phyloP scores from a whole-genome alignment of 2,888 invertebrate species.

The Andrena trimmerana region DNA sequence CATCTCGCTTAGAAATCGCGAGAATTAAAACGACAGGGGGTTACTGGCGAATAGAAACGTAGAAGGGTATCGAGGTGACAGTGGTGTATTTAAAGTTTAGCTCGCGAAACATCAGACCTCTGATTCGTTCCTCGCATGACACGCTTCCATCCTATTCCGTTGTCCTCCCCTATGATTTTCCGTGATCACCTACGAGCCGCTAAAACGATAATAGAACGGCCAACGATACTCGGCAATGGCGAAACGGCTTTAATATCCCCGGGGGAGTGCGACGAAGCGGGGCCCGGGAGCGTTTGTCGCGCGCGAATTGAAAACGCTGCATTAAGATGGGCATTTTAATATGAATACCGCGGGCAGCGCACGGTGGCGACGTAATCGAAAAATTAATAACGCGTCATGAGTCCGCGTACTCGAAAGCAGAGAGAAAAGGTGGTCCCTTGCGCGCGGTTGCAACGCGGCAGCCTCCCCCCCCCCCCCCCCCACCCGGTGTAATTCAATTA shows the following conservation, averaged over 20 bases:
- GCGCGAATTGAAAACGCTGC: conserved; percentile 32
- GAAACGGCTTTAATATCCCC: conserved; percentile 16
- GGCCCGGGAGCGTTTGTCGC: not conserved
- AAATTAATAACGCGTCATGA: conserved; percentile 47
- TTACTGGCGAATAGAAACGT: not conserved
- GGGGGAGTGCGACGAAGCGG: conserved; percentile 22
- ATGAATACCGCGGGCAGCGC: conserved; percentile 19
- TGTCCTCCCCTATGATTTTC: conserved; percentile 1
- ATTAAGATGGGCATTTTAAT: conserved; percentile 35
- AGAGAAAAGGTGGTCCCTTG: not conserved
- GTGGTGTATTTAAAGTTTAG: no score
- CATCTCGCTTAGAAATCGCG: conserved; percentile 11
- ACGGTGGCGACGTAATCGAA: conserved; percentile 35
- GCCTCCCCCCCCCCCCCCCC: not conserved
- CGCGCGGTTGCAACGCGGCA: not conserved
- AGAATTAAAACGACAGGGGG: not conserved
- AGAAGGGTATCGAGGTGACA: not conserved
- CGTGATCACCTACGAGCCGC: not conserved
- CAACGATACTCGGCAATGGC: conserved; percentile 27
- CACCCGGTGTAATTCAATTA: conserved; percentile 40
- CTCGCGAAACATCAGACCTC: no score
- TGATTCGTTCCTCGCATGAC: no score
- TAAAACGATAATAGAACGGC: not conserved
- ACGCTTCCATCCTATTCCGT: not conserved
- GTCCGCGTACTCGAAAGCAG: conserved; percentile 8